A percentile compares a stretch with the other conserved stretches of the same genome.
These are phyloP conservation scores for Pyrrhosoma nymphula DNA, from an alignment of 2,888 invertebrate genomes.

Conservation along the genomic window DNA sequence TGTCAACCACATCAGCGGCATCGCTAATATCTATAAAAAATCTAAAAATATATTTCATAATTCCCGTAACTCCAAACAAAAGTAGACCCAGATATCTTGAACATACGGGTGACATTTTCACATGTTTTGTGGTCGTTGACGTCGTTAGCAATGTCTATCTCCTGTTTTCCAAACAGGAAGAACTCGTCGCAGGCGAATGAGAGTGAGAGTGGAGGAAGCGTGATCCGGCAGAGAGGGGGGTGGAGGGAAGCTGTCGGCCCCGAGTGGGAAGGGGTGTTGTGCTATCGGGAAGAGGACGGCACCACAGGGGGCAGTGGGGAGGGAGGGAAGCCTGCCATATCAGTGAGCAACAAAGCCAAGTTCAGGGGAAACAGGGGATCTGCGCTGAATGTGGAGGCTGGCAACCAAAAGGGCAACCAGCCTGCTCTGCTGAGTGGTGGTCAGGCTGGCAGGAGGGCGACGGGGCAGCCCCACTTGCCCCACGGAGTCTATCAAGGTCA, in stretches of 20 bases:
- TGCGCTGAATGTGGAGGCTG: conserved; percentile 9
- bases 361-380: neutral
- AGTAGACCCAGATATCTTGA: too few relatives aligned
- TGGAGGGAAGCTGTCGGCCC: neutral
- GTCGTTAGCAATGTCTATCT: too few relatives aligned
- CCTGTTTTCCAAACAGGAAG: conserved; percentile 76
- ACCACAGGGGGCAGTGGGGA: conserved; percentile 57
- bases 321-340: conserved; percentile 68
- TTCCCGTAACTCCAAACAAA: too few relatives aligned
- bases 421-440: too few relatives aligned
- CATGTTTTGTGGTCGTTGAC: too few relatives aligned
- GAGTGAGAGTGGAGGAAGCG: conserved; percentile 78
- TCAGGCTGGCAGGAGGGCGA: too few relatives aligned
- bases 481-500: conserved; percentile 78
- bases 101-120: too few relatives aligned
- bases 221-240: conserved; percentile 69
- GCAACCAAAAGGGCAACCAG: neutral
- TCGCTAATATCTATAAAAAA: too few relatives aligned
- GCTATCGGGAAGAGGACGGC: too few relatives aligned
- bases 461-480: too few relatives aligned
- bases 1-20: too few relatives aligned
- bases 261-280: neutral
- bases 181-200: conserved; percentile 79
- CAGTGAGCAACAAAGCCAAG: conserved; percentile 7
- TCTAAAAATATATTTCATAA: too few relatives aligned